A percentile compares a stretch with the other conserved stretches of the same genome.
phyloP scores from a whole-genome alignment of 2,888 invertebrate species.

The Microplitis manilae region DNA sequence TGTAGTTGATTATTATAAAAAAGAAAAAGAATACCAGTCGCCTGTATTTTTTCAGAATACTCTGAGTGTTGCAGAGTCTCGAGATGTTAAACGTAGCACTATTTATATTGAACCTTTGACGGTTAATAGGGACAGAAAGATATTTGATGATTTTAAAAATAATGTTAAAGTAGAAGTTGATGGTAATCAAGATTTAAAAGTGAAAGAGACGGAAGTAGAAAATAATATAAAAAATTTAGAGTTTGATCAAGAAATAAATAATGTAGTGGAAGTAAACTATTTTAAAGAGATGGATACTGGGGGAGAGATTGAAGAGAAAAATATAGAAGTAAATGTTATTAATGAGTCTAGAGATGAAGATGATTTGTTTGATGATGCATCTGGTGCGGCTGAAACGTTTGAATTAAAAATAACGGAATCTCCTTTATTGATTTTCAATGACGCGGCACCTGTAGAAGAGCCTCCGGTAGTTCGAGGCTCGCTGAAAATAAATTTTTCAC shows the following conservation, averaged over 20 bases:
- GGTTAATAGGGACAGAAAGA: slow-evolving; percentile 30
- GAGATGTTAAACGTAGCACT: slow-evolving; percentile 41
- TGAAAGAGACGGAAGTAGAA: background rate
- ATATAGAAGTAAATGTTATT: background rate
- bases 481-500: slow-evolving; percentile 32
- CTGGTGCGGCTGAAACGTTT: slow-evolving; percentile 52
- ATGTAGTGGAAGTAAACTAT: background rate
- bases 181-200: background rate
- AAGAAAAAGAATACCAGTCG: background rate
- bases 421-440: slow-evolving; percentile 59
- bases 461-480: slow-evolving; percentile 31
- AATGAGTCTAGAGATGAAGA: background rate
- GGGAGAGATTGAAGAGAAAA: background rate
- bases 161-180: background rate
- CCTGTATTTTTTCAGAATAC: slow-evolving; percentile 12
- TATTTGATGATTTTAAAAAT: background rate
- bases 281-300: background rate
- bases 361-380: background rate
- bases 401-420: slow-evolving; percentile 62
- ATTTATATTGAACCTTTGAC: slow-evolving; percentile 45
- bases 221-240: background rate
- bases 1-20: background rate
- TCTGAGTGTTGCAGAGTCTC: background rate
- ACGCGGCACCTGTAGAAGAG: slow-evolving; percentile 55
- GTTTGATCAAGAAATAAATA: background rate